Percentiles rank a stretch among this genome's conserved stretches.
Conservation (phyloP, 92 coral and sea anemone species). For the Epizoanthus stellaris region DNA sequence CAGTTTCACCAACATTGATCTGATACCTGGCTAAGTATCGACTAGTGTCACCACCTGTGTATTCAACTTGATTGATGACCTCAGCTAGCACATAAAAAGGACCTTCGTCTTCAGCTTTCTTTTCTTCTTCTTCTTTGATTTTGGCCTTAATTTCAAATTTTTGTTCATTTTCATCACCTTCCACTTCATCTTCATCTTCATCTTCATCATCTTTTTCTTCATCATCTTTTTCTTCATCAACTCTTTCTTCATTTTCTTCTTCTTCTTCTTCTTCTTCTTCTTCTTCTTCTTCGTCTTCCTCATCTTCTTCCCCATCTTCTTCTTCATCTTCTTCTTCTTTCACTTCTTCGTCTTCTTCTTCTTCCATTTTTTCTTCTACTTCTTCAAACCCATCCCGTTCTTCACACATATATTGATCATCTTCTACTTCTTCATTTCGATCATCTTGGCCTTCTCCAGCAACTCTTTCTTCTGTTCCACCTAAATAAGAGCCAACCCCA, state of each 20-base stretch:
- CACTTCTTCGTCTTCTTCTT: not conserved
- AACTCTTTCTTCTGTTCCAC: not conserved
- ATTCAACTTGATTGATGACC: constrained; percentile 3
- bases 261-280: not conserved
- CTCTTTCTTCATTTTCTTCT: not conserved
- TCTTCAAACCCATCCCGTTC: not conserved
- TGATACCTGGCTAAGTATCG: constrained; percentile 28
- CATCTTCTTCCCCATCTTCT: not conserved
- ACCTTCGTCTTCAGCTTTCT: constrained; percentile 10
- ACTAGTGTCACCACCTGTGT: not conserved
- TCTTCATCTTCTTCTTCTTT: constrained; percentile 21
- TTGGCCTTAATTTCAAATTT: not conserved
- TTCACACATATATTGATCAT: constrained; percentile 54
- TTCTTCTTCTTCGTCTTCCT: not conserved
- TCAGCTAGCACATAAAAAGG: constrained; percentile 34
- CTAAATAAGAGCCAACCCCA: not conserved
- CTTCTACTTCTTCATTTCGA: not conserved
- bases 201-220: not conserved
- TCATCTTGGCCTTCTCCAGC: not conserved
- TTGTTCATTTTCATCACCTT: not conserved
- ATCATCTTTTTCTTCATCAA: not conserved
- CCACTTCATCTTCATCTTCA: not conserved
- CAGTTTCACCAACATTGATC: constrained; percentile 36
- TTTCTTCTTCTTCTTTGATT: constrained; percentile 32
- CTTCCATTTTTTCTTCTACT: not conserved